Base-by-base conservation (phyloP, 2,888 invertebrate genomes). In the Desoria tigrina region DNA sequence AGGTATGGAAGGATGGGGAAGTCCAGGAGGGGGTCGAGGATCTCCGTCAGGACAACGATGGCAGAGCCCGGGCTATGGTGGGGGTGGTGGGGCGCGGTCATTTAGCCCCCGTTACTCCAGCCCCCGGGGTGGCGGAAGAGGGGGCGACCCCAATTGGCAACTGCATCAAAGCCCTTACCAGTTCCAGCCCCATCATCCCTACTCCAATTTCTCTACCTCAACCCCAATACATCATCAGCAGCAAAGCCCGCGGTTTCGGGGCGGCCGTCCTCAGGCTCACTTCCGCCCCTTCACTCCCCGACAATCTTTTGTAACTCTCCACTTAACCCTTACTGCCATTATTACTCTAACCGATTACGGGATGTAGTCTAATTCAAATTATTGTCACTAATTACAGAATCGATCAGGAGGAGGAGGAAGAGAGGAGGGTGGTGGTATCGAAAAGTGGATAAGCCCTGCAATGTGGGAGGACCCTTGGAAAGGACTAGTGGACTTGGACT, bases 401-500 rank as follows among this genome's bases (percentile, higher is more conserved):
- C 62, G 62, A 55, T 39, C 14, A 42, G 42, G 42, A 61, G 57
- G n/a, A n/a, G n/a, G n/a, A n/a, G n/a, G n/a, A n/a, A n/a, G n/a
- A n/a, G n/a, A n/a, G n/a, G n/a, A 18, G 9, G 23, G 1, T 37
- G 23, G 1, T 37, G 54, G 2, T 16, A 66, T 72, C 42, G 68
- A 70, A 21, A 58, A 28, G 11, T 72, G 72, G 72, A 51, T 72
- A 23, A 72, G 70, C 32, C 70, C 69, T 11, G 63, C 66, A 54
- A 72, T 72, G 72, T 72, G 72, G 72, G 32, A 61, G 1, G 72
- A 72, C 27, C 72, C 72, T 18, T 72, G 72, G 69, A 60, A 56
- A 42, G 11, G 56, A 14, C 37, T 64, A 11, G 39, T 16, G 9
- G 16, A 16, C n/a, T 45, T 45, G 6, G 39, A 39, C 9, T 16